A percentile compares a stretch with the other conserved stretches of the same genome.
phyloP scores from a whole-genome alignment of 2,888 invertebrate genomes.

The Dusona sp. region DNA sequence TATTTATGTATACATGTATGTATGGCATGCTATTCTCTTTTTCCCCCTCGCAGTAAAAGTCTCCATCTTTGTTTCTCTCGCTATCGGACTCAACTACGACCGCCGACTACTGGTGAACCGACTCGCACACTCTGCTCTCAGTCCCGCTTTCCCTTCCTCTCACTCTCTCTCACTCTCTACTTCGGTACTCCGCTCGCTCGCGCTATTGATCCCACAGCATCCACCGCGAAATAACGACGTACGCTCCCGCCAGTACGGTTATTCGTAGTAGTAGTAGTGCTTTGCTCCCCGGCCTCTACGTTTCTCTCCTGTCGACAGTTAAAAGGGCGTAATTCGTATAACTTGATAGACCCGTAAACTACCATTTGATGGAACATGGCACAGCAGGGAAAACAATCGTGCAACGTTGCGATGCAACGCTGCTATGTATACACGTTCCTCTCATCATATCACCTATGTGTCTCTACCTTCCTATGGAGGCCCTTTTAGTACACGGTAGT shows the following conservation, averaged over 20 bases:
- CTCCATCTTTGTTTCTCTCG: constrained; percentile 69
- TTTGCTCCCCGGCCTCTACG: constrained; percentile 31
- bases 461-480: background rate
- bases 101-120: constrained; percentile 57
- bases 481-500: background rate
- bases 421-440: constrained; percentile 30
- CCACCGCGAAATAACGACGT: constrained; percentile 84
- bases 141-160: constrained; percentile 62
- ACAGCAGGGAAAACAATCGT: constrained; percentile 43
- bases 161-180: constrained; percentile 65
- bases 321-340: background rate
- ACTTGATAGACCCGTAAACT: background rate
- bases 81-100: constrained; percentile 34
- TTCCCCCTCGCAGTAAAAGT: constrained; percentile 26
- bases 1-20: constrained; percentile 18
- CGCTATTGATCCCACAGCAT: constrained; percentile 85
- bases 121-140: constrained; percentile 64
- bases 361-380: background rate
- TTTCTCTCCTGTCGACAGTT: background rate
- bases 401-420: constrained; percentile 67
- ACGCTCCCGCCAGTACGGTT: constrained; percentile 71
- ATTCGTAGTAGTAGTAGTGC: constrained; percentile 37
- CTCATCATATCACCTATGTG: constrained; percentile 11
- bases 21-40: constrained; percentile 22
- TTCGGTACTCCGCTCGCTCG: constrained; percentile 79